phyloP scores from a whole-genome alignment of 37 sponge, comb jelly and placozoan genomes.

The Haliclona indistincta region DNA sequence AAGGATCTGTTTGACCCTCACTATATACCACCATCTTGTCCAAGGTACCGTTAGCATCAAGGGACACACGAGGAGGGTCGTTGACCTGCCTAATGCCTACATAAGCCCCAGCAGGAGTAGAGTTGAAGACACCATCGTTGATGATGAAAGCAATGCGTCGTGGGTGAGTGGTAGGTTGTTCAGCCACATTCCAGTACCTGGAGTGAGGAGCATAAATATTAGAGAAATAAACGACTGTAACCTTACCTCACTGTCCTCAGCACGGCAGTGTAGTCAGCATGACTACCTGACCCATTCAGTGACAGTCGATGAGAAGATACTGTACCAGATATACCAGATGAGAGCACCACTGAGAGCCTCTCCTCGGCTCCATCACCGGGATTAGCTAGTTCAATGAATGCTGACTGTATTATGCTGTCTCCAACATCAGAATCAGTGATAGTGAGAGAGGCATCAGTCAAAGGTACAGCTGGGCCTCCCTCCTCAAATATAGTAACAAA shows the following conservation, averaged over 20 bases:
- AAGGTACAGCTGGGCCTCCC: conserved; percentile 33
- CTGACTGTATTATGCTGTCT: conserved; percentile 8
- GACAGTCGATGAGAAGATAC: not conserved
- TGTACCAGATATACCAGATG: not conserved
- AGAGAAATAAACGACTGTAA: not conserved
- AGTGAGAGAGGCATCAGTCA: conserved; percentile 36
- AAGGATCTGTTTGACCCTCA: conserved; percentile 46
- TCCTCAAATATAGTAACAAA: conserved; percentile 45
- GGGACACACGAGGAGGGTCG: conserved; percentile 31
- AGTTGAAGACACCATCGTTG: conserved; percentile 62
- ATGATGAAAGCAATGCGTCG: conserved; percentile 39
- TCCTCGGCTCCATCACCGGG: conserved; percentile 23
- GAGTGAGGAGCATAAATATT: not conserved
- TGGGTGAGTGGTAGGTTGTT: not conserved
- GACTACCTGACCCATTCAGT: conserved; percentile 32
- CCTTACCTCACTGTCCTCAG: conserved; percentile 46
- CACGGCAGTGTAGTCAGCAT: conserved; percentile 24
- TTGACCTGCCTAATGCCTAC: conserved; percentile 24
- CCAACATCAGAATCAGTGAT: conserved; percentile 65
- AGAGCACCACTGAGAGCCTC: conserved; percentile 3
- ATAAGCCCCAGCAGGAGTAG: conserved; percentile 17
- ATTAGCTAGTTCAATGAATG: conserved; percentile 32
- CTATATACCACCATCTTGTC: conserved; percentile 55
- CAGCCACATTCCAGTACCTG: conserved; percentile 20
- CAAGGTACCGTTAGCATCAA: conserved; percentile 34